These are phyloP conservation scores for Scaptomyza cyrtandrae DNA, from an alignment of 2,888 invertebrate species.

Conservation along the genomic window DNA sequence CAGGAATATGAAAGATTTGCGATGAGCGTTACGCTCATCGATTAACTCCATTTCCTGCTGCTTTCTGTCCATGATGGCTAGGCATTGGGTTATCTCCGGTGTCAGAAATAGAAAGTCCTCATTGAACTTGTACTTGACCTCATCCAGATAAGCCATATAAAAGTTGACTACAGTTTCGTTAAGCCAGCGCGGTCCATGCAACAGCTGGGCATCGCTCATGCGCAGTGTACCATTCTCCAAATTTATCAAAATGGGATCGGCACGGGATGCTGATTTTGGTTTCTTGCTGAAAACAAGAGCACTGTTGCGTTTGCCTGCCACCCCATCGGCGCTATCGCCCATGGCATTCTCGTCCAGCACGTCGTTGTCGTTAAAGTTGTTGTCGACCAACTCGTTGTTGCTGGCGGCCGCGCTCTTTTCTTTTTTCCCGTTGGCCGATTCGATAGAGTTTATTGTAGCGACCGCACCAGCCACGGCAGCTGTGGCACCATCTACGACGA, in stretches of 20 bases:
- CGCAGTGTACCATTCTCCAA: slow-evolving; percentile 87
- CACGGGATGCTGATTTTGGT: slow-evolving; percentile 57
- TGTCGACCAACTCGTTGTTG: neutral
- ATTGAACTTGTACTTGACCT: slow-evolving; percentile 87
- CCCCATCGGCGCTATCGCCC: slow-evolving; percentile 14
- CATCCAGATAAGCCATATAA: slow-evolving; percentile 95
- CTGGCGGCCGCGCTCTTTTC: neutral
- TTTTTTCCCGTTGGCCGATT: neutral
- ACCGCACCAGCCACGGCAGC: neutral
- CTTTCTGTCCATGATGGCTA: slow-evolving; percentile 90
- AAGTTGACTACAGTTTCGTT: slow-evolving; percentile 94
- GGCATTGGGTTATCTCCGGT: slow-evolving; percentile 92
- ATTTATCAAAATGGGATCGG: slow-evolving; percentile 88
- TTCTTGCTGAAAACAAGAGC: slow-evolving; percentile 33
- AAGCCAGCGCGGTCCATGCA: slow-evolving; percentile 92
- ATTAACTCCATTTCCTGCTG: slow-evolving; percentile 89
- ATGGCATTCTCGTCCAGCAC: slow-evolving; percentile 18
- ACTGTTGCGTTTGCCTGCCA: slow-evolving; percentile 11
- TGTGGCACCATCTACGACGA: neutral
- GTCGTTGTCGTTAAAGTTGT: neutral
- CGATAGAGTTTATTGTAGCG: neutral
- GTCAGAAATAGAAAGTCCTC: slow-evolving; percentile 90
- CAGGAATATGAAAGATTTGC: slow-evolving; percentile 91
- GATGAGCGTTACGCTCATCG: slow-evolving; percentile 88
- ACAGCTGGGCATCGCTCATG: slow-evolving; percentile 90